Evolutionary conservation across 2,888 invertebrate genomes (phyloP).

Genomic region (Nebria brevicollis): DNA sequence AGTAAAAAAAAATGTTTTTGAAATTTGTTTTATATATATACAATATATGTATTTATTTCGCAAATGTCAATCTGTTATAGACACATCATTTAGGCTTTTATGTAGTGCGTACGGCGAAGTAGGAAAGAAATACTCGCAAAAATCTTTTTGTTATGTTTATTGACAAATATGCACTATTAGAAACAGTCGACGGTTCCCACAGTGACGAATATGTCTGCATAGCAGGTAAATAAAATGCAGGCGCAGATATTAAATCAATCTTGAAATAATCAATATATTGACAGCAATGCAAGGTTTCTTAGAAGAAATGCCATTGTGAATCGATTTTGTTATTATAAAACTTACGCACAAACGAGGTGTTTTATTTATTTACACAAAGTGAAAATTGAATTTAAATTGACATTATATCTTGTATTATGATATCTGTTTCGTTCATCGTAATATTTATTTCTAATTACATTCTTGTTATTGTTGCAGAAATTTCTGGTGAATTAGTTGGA

Average conservation of each 20-base stretch:
- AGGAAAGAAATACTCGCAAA: neutral
- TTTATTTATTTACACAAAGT: neutral
- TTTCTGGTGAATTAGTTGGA: constrained; percentile 39
- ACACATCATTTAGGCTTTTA: neutral
- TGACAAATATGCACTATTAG: neutral
- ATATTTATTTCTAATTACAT: neutral
- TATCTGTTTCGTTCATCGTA: neutral
- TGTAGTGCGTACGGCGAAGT: neutral
- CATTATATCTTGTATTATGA: neutral
- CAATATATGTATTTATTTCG: neutral
- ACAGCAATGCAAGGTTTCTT: neutral
- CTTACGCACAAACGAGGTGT: neutral
- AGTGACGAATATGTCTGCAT: neutral
- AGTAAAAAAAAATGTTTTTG: no score
- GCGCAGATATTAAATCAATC: neutral
- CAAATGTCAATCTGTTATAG: neutral
- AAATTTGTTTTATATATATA: no score
- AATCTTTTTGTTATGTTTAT: neutral
- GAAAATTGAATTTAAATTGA: neutral
- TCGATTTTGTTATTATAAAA: neutral
- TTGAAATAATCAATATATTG: neutral
- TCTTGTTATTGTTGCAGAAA: constrained; percentile 32
- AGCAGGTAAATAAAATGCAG: constrained; percentile 1
- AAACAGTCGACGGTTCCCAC: neutral
- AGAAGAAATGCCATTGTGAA: neutral